Conservation (phyloP, 2,888 invertebrate genomes). For the Tipula vernalis region DNA sequence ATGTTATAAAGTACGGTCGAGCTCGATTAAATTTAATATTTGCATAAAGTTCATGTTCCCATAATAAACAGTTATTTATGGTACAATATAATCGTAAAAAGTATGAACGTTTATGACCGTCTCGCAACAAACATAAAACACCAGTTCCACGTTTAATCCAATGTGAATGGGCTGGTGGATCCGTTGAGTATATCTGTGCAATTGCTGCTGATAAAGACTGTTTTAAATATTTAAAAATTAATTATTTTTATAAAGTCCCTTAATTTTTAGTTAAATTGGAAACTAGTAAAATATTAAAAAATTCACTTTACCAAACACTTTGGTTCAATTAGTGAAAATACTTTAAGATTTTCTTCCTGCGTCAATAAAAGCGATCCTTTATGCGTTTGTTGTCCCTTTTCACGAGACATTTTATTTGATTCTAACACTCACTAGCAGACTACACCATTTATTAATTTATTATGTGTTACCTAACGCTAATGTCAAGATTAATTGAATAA, state of each 20-base stretch:
- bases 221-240: background rate
- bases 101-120: slow-evolving; percentile 79
- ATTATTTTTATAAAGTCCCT: background rate
- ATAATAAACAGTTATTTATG: slow-evolving; percentile 59
- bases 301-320: slow-evolving; percentile 59
- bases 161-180: slow-evolving; percentile 64
- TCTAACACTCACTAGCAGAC: background rate
- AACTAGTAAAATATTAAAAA: too few relatives aligned
- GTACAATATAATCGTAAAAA: slow-evolving; percentile 83
- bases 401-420: background rate
- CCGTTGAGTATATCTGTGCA: slow-evolving; percentile 76
- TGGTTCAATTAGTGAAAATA: slow-evolving; percentile 69
- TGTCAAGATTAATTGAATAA: background rate
- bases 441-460: too few relatives aligned
- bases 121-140: slow-evolving; percentile 82
- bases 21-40: slow-evolving; percentile 75
- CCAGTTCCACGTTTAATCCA: slow-evolving; percentile 84
- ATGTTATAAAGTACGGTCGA: slow-evolving; percentile 73
- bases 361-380: slow-evolving; percentile 49
- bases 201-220: slow-evolving; percentile 76
- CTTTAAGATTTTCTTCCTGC: slow-evolving; percentile 70
- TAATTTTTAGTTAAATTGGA: background rate
- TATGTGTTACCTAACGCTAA: background rate
- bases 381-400: background rate
- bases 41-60: slow-evolving; percentile 93